Conservation (phyloP, 2,797 vertebrate species). For the Phrynocephalus guinanensis region DNA sequence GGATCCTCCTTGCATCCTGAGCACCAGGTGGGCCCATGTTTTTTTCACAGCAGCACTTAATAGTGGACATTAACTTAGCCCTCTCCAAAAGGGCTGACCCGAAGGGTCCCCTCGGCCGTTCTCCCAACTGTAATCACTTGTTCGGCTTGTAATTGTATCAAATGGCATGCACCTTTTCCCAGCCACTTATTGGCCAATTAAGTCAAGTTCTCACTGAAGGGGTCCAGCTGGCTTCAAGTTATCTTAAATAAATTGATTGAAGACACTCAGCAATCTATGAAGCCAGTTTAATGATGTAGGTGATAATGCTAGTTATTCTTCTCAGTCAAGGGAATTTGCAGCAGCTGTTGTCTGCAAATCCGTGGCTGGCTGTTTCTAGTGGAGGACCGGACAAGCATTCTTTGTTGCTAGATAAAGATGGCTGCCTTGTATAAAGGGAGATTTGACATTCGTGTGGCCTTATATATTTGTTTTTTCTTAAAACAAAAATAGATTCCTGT, state of each 20-base stretch:
- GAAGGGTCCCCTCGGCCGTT: slow-evolving; percentile 77
- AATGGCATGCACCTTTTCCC: slow-evolving; percentile 93
- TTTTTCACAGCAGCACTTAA: slow-evolving; percentile 90
- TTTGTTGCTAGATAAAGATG: slow-evolving; percentile 77
- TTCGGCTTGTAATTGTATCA: slow-evolving; percentile 95
- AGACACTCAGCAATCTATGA: slow-evolving; percentile 95
- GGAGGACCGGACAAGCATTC: slow-evolving; percentile 88
- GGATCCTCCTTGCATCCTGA: slow-evolving; percentile 86
- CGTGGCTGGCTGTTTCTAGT: slow-evolving; percentile 90
- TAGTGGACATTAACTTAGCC: slow-evolving; percentile 89
- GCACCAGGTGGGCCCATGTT: slow-evolving; percentile 92
- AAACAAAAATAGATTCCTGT: no score
- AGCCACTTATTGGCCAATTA: slow-evolving; percentile 99
- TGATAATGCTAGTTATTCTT: slow-evolving; percentile 99
- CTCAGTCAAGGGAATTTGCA: slow-evolving; percentile 97
- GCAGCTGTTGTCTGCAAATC: slow-evolving; percentile 97
- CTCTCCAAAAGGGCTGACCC: slow-evolving; percentile 87
- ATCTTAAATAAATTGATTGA: slow-evolving; percentile 99
- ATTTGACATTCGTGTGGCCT: slow-evolving; percentile 78
- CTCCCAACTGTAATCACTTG: slow-evolving; percentile 92
- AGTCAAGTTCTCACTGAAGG: slow-evolving; percentile 99
- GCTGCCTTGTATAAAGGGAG: slow-evolving; percentile 84
- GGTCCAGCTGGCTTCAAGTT: slow-evolving; percentile 98
- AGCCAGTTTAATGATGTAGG: slow-evolving; percentile 99
- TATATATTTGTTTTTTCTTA: neutral